These are phyloP conservation scores for Lithophane socia DNA, from an alignment of 2,888 invertebrate species.

Conservation along the genomic window DNA sequence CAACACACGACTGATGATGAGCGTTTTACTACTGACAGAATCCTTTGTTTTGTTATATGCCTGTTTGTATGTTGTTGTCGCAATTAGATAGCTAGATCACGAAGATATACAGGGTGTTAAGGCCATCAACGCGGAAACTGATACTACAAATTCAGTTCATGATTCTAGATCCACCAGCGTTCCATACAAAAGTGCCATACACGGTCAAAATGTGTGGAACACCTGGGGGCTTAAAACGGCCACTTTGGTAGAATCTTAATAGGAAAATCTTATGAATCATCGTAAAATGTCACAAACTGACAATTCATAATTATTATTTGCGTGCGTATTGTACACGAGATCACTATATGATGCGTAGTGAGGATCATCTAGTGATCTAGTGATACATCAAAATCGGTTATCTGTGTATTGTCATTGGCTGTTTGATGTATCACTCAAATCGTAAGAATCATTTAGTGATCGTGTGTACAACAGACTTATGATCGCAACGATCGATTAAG, in stretches of 20 bases:
- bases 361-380: not conserved
- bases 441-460: not conserved
- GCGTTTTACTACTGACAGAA: conserved; percentile 43
- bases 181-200: too few relatives aligned
- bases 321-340: not conserved
- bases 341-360: not conserved
- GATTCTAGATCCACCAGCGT: too few relatives aligned
- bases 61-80: not conserved
- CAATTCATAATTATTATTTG: too few relatives aligned
- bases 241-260: too few relatives aligned
- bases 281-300: too few relatives aligned
- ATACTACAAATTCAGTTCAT: too few relatives aligned
- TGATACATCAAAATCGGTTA: not conserved
- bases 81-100: not conserved
- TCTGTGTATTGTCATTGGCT: not conserved
- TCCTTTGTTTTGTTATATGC: conserved; percentile 42
- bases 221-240: too few relatives aligned
- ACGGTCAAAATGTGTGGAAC: too few relatives aligned
- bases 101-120: too few relatives aligned
- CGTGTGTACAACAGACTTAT: not conserved
- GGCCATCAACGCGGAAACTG: too few relatives aligned
- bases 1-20: conserved; percentile 27
- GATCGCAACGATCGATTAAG: conserved; percentile 15
- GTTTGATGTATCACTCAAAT: not conserved
- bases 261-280: too few relatives aligned